Evolutionary conservation across 2,113 vertebrate species (phyloP).

Genomic region (Odocoileus hemionus): DNA sequence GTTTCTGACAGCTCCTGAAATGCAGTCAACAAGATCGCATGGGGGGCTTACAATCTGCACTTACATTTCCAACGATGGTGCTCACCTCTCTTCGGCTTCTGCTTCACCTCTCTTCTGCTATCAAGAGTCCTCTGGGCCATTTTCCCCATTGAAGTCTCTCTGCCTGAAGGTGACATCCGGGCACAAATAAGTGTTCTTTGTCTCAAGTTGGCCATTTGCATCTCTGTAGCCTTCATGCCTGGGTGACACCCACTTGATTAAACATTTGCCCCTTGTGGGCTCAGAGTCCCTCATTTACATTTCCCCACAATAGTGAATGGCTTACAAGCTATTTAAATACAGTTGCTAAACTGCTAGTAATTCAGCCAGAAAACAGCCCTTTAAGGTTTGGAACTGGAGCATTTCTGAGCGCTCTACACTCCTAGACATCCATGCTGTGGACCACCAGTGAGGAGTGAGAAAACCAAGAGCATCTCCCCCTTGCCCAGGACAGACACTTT

Average conservation of each 20-base stretch:
- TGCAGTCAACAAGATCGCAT: background rate
- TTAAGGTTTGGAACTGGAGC: background rate
- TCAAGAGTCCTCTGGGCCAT: background rate
- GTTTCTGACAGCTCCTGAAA: background rate
- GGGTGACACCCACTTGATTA: background rate
- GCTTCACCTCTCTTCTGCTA: background rate
- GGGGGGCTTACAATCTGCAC: background rate
- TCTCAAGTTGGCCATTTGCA: background rate
- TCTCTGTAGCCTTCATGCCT: background rate
- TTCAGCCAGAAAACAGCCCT: background rate
- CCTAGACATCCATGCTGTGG: background rate
- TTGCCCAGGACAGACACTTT: background rate
- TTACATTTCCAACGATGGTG: background rate
- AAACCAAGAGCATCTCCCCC: background rate
- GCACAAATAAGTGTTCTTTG: background rate
- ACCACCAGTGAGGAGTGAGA: background rate
- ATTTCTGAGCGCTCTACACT: background rate
- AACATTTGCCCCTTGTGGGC: background rate
- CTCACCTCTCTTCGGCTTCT: background rate
- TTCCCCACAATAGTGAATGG: background rate
- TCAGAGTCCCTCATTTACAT: conserved; percentile 45
- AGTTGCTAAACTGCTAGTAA: conserved; percentile 31
- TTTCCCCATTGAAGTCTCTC: background rate
- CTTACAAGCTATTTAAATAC: background rate
- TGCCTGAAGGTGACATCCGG: background rate